Evolutionary conservation across 2,888 invertebrate genomes (phyloP).

Genomic region (Petrolisthes cinctipes): DNA sequence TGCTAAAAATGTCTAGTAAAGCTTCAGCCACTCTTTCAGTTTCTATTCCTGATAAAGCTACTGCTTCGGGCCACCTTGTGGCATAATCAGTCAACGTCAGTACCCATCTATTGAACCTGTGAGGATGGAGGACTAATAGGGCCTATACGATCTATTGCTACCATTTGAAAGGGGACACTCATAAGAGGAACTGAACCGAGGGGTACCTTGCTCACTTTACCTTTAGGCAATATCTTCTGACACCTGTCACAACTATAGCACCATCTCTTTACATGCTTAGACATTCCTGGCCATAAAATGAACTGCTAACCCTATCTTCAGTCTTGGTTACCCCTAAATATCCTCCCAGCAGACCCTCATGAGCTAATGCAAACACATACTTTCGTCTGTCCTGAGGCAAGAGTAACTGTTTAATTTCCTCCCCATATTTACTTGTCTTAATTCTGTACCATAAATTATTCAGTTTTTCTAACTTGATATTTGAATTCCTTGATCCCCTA

Average conservation of each 20-base stretch:
- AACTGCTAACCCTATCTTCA: neutral
- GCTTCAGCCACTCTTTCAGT: slow-evolving; percentile 6
- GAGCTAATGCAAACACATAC: neutral
- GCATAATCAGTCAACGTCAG: slow-evolving; percentile 13
- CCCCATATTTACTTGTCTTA: too few relatives aligned
- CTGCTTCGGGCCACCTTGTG: slow-evolving; percentile 12
- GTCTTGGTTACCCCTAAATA: neutral
- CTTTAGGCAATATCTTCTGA: too few relatives aligned
- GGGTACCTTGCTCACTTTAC: neutral
- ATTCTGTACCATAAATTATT: too few relatives aligned
- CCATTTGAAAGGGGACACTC: slow-evolving; percentile 20
- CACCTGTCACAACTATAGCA: slow-evolving; percentile 11
- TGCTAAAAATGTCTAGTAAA: neutral
- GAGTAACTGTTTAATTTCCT: too few relatives aligned
- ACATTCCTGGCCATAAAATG: slow-evolving; percentile 1
- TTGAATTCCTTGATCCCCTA: neutral
- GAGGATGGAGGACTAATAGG: slow-evolving; percentile 7
- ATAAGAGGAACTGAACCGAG: neutral
- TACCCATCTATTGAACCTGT: neutral
- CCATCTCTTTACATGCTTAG: neutral
- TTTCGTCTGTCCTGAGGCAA: neutral
- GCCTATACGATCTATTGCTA: slow-evolving; percentile 25
- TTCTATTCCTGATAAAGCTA: too few relatives aligned
- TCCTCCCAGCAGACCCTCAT: neutral
- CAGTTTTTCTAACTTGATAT: too few relatives aligned